Evolutionary conservation across 2,888 invertebrate genomes (phyloP), one percentile per base, ranked within the genome.

Genomic region (Dryomyza anilis): DNA sequence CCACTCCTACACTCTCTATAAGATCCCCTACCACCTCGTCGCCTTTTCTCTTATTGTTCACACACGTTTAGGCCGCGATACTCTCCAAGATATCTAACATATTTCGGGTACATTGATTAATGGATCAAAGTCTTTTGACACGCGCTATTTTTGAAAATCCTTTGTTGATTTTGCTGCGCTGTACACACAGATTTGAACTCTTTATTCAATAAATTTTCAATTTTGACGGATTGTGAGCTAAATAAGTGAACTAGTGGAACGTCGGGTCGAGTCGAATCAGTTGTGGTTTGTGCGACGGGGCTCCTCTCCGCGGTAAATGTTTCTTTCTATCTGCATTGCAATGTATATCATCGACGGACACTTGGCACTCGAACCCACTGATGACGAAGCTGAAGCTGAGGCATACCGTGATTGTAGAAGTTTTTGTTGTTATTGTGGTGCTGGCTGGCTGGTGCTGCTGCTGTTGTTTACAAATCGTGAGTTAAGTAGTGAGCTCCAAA

Each of bases 91-190:
- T 48, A 46, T 43, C 23, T 48, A 39, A 52, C 45, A 64, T 52
- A 52, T 69, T 65, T 70, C 68, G 69, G 74, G 76, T 79, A 77
- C 76, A 80, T 78, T 80, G 81, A 80, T 80, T 80, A 81, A 81
- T 80, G 81, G 81, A 81, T 81, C 80, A 81, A 81, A 80, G 81
- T 76, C 81, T 80, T 80, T 81, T 80, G 81, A 81, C 81, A 81
- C 80, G 80, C 80, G 81, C 80, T 81, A 79, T 79, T 81, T 81
- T 77, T 60, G 60, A 67, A 75, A 81, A 76, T 78, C 79, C 77
- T 77, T 82, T 81, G 81, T 81, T 80, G 82, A 78, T 78, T 72
- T 70, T 72, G 72, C 72, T 71, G 73, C 69, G 72, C 72, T 73
- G 71, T 72, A 65, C 67, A 71, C 67, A 66, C 67, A 72, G 64